Evolutionary conservation across 2,888 invertebrate genomes (phyloP), one percentile per base, ranked within the genome.

Genomic region (Archips crataeganus): DNA sequence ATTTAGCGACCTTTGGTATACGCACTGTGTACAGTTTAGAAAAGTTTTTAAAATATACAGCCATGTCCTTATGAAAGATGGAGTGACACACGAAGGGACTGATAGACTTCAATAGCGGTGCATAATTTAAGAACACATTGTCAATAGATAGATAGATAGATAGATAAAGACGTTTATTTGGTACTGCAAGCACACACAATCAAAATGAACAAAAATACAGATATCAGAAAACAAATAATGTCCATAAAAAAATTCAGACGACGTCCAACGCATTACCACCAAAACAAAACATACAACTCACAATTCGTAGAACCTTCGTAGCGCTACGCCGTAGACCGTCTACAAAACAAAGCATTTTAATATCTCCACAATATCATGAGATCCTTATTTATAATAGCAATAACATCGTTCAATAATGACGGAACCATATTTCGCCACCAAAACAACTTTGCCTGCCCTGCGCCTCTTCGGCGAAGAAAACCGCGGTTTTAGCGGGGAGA

Each of bases 331-430:
- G 84, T 84, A 84, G 82, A 77, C 76, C 77, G 77, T 78, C 81
- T 82, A 81, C 78, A 86, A 84, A 86, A 88, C 87, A 90, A 90
- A 90, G 84, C 86, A 91, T 91, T 92, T 90, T 92, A 93, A 93
- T 93, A 93, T 90, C 89, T 80, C 85, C 87, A 87, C 91, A 90
- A 90, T 90, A 90, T 86, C 88, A 89, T 83, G 83, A 86, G 85
- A 87, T 84, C 85, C 85, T 92, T 93, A 91, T 93, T 93, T 93
- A 93, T 92, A 91, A 87, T 85, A 84, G 89, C 90, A 92, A 93
- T 93, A 92, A 91, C 90, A 88, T 82, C 85, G 86, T 87, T 91
- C 89, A 91, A 92, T 92, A 92, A 93, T 92, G 91, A 93, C 91
- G 83, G 84, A 87, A 84, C 81, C 87, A 79, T 79, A 81, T 82